Conservation (phyloP, 2,797 vertebrate species). For the Phrynocephalus forsythii region DNA sequence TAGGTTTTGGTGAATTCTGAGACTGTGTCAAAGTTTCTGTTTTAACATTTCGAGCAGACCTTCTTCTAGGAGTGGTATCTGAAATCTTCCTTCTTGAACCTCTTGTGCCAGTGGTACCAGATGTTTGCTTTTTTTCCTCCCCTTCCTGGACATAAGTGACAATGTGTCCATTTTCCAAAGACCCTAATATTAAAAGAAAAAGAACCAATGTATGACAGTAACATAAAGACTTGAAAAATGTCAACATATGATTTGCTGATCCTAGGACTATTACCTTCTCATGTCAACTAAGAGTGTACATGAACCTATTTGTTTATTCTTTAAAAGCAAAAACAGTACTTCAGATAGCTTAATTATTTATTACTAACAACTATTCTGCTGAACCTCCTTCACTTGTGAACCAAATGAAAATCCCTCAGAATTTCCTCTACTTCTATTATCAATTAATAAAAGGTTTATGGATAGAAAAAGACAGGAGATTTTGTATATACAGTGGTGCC, state of each 20-base stretch:
- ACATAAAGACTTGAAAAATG: background rate
- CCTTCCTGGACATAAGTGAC: constrained; percentile 90
- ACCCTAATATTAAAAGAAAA: constrained; percentile 76
- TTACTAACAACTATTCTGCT: background rate
- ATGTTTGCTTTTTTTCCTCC: constrained; percentile 89
- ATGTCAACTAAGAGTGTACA: background rate
- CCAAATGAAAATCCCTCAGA: background rate
- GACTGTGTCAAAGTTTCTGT: constrained; percentile 79
- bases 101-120: constrained; percentile 86
- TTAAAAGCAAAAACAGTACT: no score
- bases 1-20: constrained; percentile 79
- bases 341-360: no score
- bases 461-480: background rate
- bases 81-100: constrained; percentile 85
- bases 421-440: background rate
- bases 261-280: background rate
- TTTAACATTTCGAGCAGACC: constrained; percentile 87
- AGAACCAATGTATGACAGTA: constrained; percentile 25
- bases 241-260: background rate
- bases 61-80: constrained; percentile 81
- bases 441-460: background rate
- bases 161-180: constrained; percentile 85
- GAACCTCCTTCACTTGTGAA: background rate
- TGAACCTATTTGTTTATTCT: no score
- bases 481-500: background rate